Base-by-base conservation (phyloP, 2,888 invertebrate genomes). In the Mimachlamys varia region DNA sequence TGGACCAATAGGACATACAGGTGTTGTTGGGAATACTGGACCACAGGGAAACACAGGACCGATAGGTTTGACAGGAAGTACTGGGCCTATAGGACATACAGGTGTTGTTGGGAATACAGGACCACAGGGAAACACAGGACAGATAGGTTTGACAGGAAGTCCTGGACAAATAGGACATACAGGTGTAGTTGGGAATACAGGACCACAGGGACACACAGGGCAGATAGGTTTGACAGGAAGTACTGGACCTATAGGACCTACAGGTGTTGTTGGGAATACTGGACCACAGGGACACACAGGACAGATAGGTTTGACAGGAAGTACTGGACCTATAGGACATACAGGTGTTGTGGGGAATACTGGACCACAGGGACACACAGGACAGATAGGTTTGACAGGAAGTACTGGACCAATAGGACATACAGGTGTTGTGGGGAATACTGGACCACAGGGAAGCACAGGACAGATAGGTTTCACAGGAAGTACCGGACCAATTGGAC, bases 41-140 rank as follows among this genome's bases (percentile, higher is more conserved):
- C 62, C 62, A 62, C 62, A 62, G 27, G 62, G 62, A 62, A 62
- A 27, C 62, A 62, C 62, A n/a, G 62, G 62, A 62, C n/a, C 62
- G 0, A 1, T 62, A 27, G 62, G 62, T n/a, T 10, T 62, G 22
- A 62, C 62, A 62, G 62, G 62, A n/a, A 62, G 62, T 62, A 62
- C 62, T 62, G 62, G 62, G 12, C 53, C 53, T 12, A 19, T 53
- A 19, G 53, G 53, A 19, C n/a, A n/a, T 22, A 62, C 62, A 62
- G 62, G 62, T 62, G 62, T 27, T n/a, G n/a, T 22, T n/a, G 62
- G 62, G 27, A 62, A n/a, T 27, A 62, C 62, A n/a, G 62, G 62
- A 62, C 62, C 62, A 62, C 22, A n/a, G 22, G 62, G 62, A n/a
- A n/a, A 22, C n/a, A 62, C 62, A 19, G 62, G 62, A 62, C 2